phyloP scores from a whole-genome alignment of 2,113 vertebrate species.

The Xerus inauris region DNA sequence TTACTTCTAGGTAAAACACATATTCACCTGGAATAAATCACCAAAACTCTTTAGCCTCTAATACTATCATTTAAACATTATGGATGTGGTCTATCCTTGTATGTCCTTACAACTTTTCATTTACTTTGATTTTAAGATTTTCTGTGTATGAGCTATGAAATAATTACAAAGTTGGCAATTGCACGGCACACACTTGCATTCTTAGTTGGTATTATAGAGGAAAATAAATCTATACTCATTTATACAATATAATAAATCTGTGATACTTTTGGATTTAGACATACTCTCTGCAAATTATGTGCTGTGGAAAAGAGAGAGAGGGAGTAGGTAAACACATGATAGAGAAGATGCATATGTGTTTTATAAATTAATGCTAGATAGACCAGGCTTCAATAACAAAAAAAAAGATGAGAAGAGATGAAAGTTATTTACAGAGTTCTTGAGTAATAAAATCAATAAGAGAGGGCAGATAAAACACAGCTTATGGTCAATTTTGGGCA shows the following conservation, averaged over 20 bases:
- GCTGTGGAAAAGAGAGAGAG: neutral
- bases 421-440: slow-evolving; percentile 73
- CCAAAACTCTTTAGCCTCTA: neutral
- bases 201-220: neutral
- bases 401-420: slow-evolving; percentile 54
- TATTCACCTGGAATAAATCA: neutral
- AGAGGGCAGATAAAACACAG: slow-evolving; percentile 43
- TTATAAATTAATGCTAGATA: slow-evolving; percentile 65
- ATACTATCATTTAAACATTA: neutral
- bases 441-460: slow-evolving; percentile 74
- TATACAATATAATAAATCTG: neutral
- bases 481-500: slow-evolving; percentile 71
- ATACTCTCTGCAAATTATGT: neutral
- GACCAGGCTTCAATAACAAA: slow-evolving; percentile 14
- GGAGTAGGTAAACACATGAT: neutral
- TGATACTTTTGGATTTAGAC: slow-evolving; percentile 16
- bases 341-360: slow-evolving; percentile 35
- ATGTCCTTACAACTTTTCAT: neutral
- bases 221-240: neutral
- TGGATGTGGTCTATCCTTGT: neutral
- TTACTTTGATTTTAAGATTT: neutral
- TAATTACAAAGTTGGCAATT: neutral
- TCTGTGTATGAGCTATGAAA: neutral
- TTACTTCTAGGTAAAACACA: neutral
- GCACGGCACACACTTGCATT: neutral